A percentile compares a stretch with the other conserved stretches of the same genome.
phyloP scores from a whole-genome alignment of 2,797 vertebrate genomes.

The Sebastes umbrosus region DNA sequence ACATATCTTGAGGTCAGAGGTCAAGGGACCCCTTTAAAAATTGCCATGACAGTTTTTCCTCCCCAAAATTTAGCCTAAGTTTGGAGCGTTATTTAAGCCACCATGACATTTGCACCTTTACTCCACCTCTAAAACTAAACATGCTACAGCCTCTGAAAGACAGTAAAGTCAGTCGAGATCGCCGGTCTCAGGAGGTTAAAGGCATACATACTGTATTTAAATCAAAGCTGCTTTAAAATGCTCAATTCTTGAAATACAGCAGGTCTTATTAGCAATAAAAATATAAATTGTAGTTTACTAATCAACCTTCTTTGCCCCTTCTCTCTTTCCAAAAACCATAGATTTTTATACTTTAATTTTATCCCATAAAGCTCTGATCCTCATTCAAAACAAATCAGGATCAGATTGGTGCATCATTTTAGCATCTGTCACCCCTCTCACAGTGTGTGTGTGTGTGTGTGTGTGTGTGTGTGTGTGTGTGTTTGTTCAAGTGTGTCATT shows the following conservation, averaged over 20 bases:
- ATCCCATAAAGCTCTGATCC: conserved; percentile 86
- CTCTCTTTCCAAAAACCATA: conserved; percentile 82
- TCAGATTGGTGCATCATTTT: conserved; percentile 61
- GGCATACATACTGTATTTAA: neutral
- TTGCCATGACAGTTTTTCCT: too few species aligned
- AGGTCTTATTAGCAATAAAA: neutral
- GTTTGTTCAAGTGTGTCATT: conserved; percentile 53
- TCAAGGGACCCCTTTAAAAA: too few species aligned
- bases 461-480: conserved; percentile 24
- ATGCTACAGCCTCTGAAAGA: too few species aligned
- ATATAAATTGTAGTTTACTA: conserved; percentile 62
- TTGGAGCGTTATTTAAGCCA: too few species aligned
- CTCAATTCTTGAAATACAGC: neutral
- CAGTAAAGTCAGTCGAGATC: too few species aligned
- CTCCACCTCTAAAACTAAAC: too few species aligned
- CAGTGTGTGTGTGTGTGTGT: neutral
- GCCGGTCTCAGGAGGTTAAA: neutral
- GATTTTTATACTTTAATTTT: conserved; percentile 95
- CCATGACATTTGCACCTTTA: too few species aligned
- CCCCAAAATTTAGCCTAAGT: too few species aligned
- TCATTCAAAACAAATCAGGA: conserved; percentile 65
- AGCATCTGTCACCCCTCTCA: conserved; percentile 36
- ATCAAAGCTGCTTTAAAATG: neutral
- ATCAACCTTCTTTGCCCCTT: conserved; percentile 78
- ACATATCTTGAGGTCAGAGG: too few species aligned